Base-by-base conservation (phyloP, 1,140 invertebrate genomes). In the Musca vetustissima region DNA sequence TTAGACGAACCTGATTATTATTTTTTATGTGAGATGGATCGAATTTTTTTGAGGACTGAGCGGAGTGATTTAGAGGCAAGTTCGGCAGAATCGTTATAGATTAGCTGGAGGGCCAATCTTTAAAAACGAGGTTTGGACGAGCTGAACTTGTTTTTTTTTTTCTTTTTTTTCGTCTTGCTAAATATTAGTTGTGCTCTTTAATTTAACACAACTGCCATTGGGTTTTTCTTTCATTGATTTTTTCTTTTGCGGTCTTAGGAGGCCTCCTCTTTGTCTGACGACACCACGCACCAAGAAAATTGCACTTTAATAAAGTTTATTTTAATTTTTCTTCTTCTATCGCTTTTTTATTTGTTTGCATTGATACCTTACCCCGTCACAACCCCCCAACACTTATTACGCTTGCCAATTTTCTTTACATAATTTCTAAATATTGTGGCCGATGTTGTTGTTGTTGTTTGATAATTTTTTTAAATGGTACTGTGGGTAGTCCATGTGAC, bases 231-330 rank as follows among this genome's bases (percentile, higher is more conserved):
- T 32, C 28, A 32, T n/a, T n/a, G n/a, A 43, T 43, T 43, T 43
- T 28, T 3, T 28, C 8, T 3, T 28, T 28, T 3, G 28, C 28
- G 8, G 13, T 43, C 36, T 2, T 8, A 43, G 22, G 32, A 61
- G 57, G 57, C 57, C 57, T 61, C 57, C 57, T 61, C 24, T 55
- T 19, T 61, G 57, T 61, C 57, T 61, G 57, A 36, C 57, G 36
- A 61, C 57, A 43, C 36, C 36, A 43, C 36, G 36, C 36, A 43
- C 36, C n/a, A 43, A 9, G 36, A 43, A 43, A 43, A 43, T 43
- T 61, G 32, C 57, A 61, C 36, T 43, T 43, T 43, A 43, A 13
- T 43, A 43, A 43, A 43, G n/a, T 61, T 28, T 32, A 61, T 61
- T 61, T 61, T 61, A n/a, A n/a, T n/a, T n/a, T n/a, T n/a, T n/a